Base-by-base conservation (phyloP, 2,797 vertebrate species). In the Gorsachius magnificus region DNA sequence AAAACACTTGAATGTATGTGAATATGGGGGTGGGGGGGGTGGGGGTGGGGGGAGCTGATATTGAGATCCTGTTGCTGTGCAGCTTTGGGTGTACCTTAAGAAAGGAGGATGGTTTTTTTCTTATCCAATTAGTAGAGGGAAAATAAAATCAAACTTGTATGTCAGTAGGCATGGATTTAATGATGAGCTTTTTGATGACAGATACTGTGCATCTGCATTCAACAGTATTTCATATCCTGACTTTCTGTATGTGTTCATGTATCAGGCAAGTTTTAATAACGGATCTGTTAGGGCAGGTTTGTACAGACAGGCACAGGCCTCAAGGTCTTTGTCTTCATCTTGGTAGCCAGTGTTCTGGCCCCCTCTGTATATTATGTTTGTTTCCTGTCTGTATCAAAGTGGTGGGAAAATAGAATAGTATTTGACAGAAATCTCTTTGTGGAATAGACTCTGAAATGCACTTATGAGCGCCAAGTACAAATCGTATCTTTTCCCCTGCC, bases 171-270 rank as follows among this genome's bases (percentile, higher is more conserved):
- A 48, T 50, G 61, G 61, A 33, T 86, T 78, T 89, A 89, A 92
- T 78, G 4, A 60, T 64, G 82, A 54, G 72, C 70, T 31, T 66
- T 29, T 68, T 26, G 36, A 72, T 24, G 38, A 41, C 13, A 24
- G 41, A 35, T 56, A 25, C 8, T 28, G 19, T 38, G 10, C 53
- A 24, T 78, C 38, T 78, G 3, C 3, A 0, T 43, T 61, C 46
- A 57, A 28, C 41, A 13, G 0, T 31, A 57, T 17, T 16, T 64
- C 19, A 4, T 69, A 25, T 24, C 22, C 33, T 54, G 70, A 35
- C 25, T 60, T 79, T 35, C 12, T 65, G 1, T 19, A 38, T 9
- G 5, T 35, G 16, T 54, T 26, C 2, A 41, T 1, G 0, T 26
- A 29, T 83, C 60, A 56, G 50, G 25, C 13, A 48, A 17, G 43